A percentile compares a stretch with the other conserved stretches of the same genome.
These are phyloP conservation scores for Drosophila ananassae DNA, from an alignment of 1,140 invertebrate species.

Conservation along the genomic window DNA sequence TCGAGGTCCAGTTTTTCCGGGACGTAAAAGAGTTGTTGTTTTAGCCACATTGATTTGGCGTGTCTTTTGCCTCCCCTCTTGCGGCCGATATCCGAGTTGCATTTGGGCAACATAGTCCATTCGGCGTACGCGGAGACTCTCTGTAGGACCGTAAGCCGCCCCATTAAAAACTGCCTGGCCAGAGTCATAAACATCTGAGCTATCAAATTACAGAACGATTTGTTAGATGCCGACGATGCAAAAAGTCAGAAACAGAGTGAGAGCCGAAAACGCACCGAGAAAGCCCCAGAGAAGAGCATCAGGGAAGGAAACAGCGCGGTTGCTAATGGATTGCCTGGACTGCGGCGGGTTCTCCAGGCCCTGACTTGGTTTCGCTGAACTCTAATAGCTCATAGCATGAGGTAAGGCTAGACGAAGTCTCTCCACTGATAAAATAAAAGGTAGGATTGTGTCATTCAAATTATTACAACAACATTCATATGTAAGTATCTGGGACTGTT, in stretches of 20 bases:
- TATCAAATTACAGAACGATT: constrained; percentile 83
- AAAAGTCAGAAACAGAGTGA: constrained; percentile 25
- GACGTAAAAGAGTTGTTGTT: constrained; percentile 50
- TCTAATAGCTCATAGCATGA: constrained; percentile 80
- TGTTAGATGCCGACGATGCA: constrained; percentile 78
- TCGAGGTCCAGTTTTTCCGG: constrained; percentile 52
- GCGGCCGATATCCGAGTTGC: constrained; percentile 29
- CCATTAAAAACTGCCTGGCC: constrained; percentile 77
- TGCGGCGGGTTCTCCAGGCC: constrained; percentile 28
- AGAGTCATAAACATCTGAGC: constrained; percentile 81
- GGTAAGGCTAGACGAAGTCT: constrained; percentile 23
- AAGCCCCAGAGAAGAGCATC: constrained; percentile 29
- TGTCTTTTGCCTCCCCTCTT: neutral
- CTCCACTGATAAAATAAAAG: constrained; percentile 17
- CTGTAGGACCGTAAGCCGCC: constrained; percentile 46
- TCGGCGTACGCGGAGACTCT: constrained; percentile 7
- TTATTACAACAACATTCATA: no score
- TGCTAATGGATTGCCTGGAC: constrained; percentile 56
- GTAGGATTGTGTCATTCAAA: no score
- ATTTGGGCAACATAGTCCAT: constrained; percentile 47
- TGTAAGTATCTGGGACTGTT: no score
- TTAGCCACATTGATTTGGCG: constrained; percentile 27
- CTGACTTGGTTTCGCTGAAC: constrained; percentile 69
- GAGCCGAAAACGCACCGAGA: constrained; percentile 19
- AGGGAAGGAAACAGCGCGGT: constrained; percentile 46